Percentiles rank a stretch among this genome's conserved stretches.
These are phyloP conservation scores for Ciconia maguari DNA, from an alignment of 2,113 vertebrate species.

Conservation along the genomic window DNA sequence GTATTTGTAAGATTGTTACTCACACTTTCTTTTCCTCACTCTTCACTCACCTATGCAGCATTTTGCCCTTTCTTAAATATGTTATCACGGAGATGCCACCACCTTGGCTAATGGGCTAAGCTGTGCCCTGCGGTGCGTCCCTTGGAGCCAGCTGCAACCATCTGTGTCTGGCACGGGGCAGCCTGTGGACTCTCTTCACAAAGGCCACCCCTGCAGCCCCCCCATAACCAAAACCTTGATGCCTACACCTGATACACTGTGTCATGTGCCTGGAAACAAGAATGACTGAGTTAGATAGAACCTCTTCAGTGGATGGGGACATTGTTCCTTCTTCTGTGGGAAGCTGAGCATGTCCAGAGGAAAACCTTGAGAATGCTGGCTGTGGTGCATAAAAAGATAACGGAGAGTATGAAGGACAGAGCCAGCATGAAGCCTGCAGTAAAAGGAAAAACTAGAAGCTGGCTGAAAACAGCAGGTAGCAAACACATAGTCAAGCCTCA, in stretches of 20 bases:
- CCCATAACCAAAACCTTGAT: not conserved
- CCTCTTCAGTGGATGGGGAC: not conserved
- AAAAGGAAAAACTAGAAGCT: not conserved
- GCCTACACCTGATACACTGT: not conserved
- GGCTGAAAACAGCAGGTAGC: not conserved
- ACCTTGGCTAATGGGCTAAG: not conserved
- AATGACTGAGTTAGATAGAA: not conserved
- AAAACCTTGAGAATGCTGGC: not conserved
- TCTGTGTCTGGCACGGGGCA: not conserved
- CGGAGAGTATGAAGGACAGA: not conserved
- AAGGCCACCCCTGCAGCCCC: too few relatives aligned
- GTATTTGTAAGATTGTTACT: not conserved
- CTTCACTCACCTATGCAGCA: not conserved
- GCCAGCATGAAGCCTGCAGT: not conserved
- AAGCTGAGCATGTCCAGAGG: not conserved
- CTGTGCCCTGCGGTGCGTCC: fast-evolving
- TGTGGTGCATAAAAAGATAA: not conserved
- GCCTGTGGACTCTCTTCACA: not conserved
- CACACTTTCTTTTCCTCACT: not conserved
- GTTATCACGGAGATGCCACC: not conserved
- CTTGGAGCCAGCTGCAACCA: not conserved
- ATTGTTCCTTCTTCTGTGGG: not conserved
- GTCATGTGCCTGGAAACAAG: not conserved
- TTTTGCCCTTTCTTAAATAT: not conserved
- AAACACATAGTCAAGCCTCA: not conserved